Percentiles rank a stretch among this genome's conserved stretches.
Conservation (phyloP, 2,113 vertebrate species). For the Urocolius indicus region DNA sequence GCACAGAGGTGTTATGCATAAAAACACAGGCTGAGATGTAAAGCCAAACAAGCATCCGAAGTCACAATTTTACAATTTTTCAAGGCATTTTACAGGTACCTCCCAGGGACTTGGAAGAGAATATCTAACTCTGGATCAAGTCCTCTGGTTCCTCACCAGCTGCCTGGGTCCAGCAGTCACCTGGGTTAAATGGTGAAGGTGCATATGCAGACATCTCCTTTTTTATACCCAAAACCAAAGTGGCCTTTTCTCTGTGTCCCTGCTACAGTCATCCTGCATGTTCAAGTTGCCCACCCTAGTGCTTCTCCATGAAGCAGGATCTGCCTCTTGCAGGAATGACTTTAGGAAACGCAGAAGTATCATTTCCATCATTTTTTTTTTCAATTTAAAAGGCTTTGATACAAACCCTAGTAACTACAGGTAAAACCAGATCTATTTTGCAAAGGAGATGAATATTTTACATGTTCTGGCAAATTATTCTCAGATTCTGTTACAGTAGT, state of each 20-base stretch:
- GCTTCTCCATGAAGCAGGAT: background rate
- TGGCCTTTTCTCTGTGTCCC: too few species aligned
- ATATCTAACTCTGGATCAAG: too few species aligned
- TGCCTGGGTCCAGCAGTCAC: background rate
- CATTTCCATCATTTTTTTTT: background rate
- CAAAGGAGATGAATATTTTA: background rate
- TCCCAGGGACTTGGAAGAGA: background rate
- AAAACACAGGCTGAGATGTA: background rate
- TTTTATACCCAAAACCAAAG: too few species aligned
- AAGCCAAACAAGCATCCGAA: background rate
- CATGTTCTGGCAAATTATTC: too few species aligned
- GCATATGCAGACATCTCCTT: too few species aligned
- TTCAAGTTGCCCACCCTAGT: too few species aligned
- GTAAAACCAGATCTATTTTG: background rate
- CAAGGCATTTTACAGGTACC: background rate
- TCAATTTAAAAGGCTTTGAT: background rate
- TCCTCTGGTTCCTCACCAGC: background rate
- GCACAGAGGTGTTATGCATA: rapidly evolving
- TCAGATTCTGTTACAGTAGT: background rate
- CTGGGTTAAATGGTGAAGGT: too few species aligned
- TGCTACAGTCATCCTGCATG: background rate
- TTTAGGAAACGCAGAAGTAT: background rate
- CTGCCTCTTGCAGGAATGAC: background rate
- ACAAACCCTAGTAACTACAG: too few species aligned
- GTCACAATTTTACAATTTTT: background rate